These are phyloP conservation scores for Drosophila ananassae DNA, from an alignment of 1,140 invertebrate species.

Conservation along the genomic window DNA sequence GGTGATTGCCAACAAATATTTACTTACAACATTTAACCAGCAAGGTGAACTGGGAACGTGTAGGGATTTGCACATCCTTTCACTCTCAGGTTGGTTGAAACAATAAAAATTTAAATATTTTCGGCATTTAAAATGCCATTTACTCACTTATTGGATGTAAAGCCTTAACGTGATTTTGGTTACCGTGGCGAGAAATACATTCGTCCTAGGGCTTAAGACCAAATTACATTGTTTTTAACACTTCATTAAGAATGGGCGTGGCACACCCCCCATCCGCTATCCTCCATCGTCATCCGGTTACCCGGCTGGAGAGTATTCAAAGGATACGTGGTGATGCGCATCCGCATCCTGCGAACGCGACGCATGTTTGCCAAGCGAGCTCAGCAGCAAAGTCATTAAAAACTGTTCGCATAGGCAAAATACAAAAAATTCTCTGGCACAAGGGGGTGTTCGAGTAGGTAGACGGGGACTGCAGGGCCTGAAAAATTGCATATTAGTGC, in stretches of 20 bases:
- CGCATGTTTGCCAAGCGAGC: conserved; percentile 76
- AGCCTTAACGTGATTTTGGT: conserved; percentile 59
- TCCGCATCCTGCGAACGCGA: conserved; percentile 56
- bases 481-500: conserved; percentile 80
- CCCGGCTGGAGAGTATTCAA: conserved; percentile 47
- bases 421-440: conserved; percentile 21
- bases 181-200: conserved; percentile 43
- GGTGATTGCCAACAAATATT: conserved; percentile 68
- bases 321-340: conserved; percentile 68
- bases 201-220: conserved; percentile 64
- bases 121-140: conserved; percentile 70
- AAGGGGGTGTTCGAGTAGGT: conserved; percentile 11
- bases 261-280: background rate
- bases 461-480: conserved; percentile 24
- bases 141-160: conserved; percentile 25
- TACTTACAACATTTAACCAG: conserved; percentile 38
- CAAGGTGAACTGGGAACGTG: conserved; percentile 9
- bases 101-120: conserved; percentile 82
- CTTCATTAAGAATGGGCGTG: conserved; percentile 73
- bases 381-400: conserved; percentile 80
- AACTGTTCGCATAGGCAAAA: conserved; percentile 79
- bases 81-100: conserved; percentile 68
- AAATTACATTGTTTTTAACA: conserved; percentile 82
- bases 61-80: conserved; percentile 48
- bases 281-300: conserved; percentile 5